phyloP scores from a whole-genome alignment of 2,797 vertebrate genomes.

The Limosa lapponica region DNA sequence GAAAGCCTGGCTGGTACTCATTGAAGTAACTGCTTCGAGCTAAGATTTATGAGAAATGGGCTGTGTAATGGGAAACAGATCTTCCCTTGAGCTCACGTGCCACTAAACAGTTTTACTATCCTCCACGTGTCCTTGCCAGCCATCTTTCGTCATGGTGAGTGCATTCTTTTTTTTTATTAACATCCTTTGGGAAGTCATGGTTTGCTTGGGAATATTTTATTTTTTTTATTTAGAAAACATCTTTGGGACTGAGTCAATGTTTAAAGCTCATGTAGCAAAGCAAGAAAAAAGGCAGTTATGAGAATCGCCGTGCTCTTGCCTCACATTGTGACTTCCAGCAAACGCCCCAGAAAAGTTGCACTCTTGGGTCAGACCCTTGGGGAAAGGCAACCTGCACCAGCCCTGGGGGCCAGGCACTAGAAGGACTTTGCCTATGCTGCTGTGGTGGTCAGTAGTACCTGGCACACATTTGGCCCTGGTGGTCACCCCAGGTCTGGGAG shows the following conservation, averaged over 20 bases:
- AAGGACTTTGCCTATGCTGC: neutral
- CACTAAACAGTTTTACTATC: neutral
- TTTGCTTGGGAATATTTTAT: neutral
- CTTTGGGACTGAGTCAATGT: neutral
- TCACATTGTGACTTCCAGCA: accelerated
- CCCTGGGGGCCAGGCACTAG: neutral
- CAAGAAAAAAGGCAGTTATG: neutral
- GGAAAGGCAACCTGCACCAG: neutral
- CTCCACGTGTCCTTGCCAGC: neutral
- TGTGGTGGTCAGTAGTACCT: neutral
- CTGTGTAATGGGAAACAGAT: slow-evolving; percentile 14
- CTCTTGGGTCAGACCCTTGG: accelerated
- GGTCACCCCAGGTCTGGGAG: neutral
- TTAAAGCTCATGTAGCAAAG: neutral
- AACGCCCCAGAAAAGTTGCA: neutral
- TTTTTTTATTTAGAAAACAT: neutral
- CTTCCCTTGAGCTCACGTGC: neutral
- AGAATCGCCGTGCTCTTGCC: neutral
- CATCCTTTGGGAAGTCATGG: neutral
- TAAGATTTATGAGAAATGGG: slow-evolving; percentile 23
- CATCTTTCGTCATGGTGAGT: neutral
- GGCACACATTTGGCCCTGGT: neutral
- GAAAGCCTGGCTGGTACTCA: neutral
- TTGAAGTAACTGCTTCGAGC: neutral
- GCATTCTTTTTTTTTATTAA: neutral